These are phyloP conservation scores for Xerus inauris DNA, from an alignment of 2,113 vertebrate genomes.

Conservation along the genomic window DNA sequence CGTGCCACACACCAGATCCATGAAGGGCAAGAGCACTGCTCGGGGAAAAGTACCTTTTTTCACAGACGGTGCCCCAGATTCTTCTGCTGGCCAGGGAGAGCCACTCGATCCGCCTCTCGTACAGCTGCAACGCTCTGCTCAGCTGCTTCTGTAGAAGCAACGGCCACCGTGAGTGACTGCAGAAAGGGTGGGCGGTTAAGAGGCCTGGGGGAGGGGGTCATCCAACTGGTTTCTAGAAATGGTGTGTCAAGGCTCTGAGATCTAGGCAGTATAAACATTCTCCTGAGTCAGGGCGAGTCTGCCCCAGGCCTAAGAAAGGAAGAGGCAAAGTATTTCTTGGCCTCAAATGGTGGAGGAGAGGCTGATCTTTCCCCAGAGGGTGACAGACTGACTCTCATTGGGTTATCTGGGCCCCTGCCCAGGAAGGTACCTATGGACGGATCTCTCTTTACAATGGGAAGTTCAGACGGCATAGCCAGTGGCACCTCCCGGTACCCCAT, in stretches of 20 bases:
- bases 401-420: not conserved
- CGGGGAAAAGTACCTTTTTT: constrained; percentile 86
- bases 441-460: not conserved
- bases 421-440: too few species aligned
- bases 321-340: not conserved
- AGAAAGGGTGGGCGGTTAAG: not conserved
- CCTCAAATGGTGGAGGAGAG: not conserved
- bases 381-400: not conserved
- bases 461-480: not conserved
- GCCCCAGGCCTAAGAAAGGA: not conserved
- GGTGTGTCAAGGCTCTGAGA: not conserved
- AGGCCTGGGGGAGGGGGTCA: not conserved
- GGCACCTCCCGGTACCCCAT: fast-evolving
- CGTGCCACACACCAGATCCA: not conserved
- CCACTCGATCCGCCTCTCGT: constrained; percentile 87
- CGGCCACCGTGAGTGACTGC: not conserved
- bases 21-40: not conserved
- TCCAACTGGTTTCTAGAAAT: not conserved
- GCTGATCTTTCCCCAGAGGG: not conserved
- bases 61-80: constrained; percentile 91
- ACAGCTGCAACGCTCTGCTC: constrained; percentile 77
- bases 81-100: constrained; percentile 87
- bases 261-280: not conserved
- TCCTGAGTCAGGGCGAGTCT: not conserved
- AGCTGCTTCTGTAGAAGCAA: constrained; percentile 85